Percentiles rank a stretch among this genome's conserved stretches.
phyloP scores from a whole-genome alignment of 2,797 vertebrate genomes.

The Huso huso region DNA sequence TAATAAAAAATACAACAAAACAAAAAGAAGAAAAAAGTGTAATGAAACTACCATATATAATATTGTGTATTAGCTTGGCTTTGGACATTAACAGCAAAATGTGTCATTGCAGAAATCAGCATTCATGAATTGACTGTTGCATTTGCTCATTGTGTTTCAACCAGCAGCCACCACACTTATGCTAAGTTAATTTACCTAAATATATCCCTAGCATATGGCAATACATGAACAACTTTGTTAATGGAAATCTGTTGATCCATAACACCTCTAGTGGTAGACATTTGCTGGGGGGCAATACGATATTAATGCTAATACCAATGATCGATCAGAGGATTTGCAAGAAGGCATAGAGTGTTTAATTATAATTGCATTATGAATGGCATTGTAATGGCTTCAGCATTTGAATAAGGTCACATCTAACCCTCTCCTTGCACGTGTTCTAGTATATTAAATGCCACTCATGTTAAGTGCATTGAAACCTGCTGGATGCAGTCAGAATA shows the following conservation, averaged over 20 bases:
- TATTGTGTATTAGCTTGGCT: too few relatives aligned
- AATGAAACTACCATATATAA: too few relatives aligned
- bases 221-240: constrained; percentile 80
- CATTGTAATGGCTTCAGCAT: constrained; percentile 69
- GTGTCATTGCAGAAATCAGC: too few relatives aligned
- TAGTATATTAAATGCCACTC: constrained; percentile 98
- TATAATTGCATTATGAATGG: constrained; percentile 76
- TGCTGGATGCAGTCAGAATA: constrained; percentile 68
- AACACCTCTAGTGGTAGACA: constrained; percentile 64
- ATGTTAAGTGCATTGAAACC: constrained; percentile 80
- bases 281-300: constrained; percentile 83
- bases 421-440: constrained; percentile 83
- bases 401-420: constrained; percentile 97
- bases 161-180: constrained; percentile 60
- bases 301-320: constrained; percentile 82
- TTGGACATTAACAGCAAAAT: too few relatives aligned
- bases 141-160: too few relatives aligned
- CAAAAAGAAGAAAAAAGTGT: too few relatives aligned
- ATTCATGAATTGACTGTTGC: too few relatives aligned
- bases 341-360: constrained; percentile 93
- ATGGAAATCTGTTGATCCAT: constrained; percentile 98
- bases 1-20: too few relatives aligned
- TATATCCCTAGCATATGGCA: constrained; percentile 58
- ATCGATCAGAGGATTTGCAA: constrained; percentile 97
- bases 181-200: constrained; percentile 80